Percentiles rank a stretch among this genome's conserved stretches.
Conservation (phyloP, 2,113 vertebrate genomes). For the Sakesphorus luctuosus region DNA sequence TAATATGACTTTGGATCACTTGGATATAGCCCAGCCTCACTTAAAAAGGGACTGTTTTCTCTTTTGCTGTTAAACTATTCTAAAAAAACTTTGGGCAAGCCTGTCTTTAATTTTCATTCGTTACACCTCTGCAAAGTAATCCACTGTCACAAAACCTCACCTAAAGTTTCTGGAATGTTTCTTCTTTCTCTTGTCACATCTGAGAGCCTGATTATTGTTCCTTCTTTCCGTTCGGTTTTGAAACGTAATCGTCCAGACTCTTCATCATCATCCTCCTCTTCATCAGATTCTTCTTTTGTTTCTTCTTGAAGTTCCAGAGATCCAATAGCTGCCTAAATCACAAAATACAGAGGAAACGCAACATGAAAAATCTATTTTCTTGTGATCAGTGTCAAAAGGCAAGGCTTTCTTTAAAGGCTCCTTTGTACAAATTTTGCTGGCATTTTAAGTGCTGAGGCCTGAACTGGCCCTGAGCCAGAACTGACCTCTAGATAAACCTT, state of each 20-base stretch:
- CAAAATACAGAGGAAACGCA: neutral
- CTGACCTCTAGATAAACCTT: too few relatives aligned
- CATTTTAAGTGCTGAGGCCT: too few relatives aligned
- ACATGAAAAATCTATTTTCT: neutral
- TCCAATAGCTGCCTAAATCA: constrained; percentile 80
- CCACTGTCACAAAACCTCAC: constrained; percentile 69
- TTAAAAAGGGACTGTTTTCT: neutral
- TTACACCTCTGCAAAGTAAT: neutral
- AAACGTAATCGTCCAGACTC: constrained; percentile 92
- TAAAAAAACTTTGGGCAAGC: neutral
- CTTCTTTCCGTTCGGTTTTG: constrained; percentile 95
- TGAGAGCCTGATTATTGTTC: constrained; percentile 88
- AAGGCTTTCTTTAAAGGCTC: neutral
- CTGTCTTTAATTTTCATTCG: neutral
- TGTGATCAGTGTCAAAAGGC: neutral
- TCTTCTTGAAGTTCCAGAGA: constrained; percentile 79
- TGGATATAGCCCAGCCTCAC: neutral
- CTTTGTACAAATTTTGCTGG: neutral
- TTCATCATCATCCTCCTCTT: constrained; percentile 93
- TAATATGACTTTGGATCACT: neutral
- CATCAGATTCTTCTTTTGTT: constrained; percentile 85
- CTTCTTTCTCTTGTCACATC: constrained; percentile 89
- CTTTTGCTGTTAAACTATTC: neutral
- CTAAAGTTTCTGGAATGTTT: constrained; percentile 97
- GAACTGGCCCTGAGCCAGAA: too few relatives aligned